Evolutionary conservation across 1,140 invertebrate genomes (phyloP).

Genomic region (Heterodera schachtii): DNA sequence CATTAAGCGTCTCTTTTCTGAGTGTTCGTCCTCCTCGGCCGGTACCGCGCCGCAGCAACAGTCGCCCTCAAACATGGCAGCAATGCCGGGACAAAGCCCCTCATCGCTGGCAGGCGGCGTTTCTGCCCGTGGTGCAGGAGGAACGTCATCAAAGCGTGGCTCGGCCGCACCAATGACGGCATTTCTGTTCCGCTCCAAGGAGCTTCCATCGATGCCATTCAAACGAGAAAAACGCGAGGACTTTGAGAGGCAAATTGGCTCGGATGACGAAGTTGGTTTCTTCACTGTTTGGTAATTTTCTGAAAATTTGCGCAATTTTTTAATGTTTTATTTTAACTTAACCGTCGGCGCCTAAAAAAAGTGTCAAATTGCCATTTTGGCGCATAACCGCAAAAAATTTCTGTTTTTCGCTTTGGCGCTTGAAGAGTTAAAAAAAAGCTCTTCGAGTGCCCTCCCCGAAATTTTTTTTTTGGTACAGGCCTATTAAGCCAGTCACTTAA

Average conservation of each 20-base stretch:
- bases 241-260: background rate
- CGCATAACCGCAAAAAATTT: no score
- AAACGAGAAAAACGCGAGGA: conserved; percentile 17
- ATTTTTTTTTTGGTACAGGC: no score
- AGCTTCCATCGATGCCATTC: conserved; percentile 21
- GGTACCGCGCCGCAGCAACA: background rate
- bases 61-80: no score
- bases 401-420: no score
- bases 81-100: background rate
- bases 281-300: no score
- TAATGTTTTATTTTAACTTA: no score
- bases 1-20: conserved; percentile 27
- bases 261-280: conserved; percentile 16
- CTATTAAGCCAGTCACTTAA: no score
- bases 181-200: conserved; percentile 25
- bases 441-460: no score
- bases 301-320: no score
- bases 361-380: no score
- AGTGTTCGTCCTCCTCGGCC: conserved; percentile 21
- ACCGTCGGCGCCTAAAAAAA: no score
- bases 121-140: background rate
- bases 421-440: no score
- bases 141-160: conserved; percentile 5
- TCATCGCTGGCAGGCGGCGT: background rate
- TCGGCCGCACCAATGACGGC: conserved; percentile 9